Evolutionary conservation across 2,113 vertebrate species (phyloP).

Genomic region (Trichomycterus rosablanca): DNA sequence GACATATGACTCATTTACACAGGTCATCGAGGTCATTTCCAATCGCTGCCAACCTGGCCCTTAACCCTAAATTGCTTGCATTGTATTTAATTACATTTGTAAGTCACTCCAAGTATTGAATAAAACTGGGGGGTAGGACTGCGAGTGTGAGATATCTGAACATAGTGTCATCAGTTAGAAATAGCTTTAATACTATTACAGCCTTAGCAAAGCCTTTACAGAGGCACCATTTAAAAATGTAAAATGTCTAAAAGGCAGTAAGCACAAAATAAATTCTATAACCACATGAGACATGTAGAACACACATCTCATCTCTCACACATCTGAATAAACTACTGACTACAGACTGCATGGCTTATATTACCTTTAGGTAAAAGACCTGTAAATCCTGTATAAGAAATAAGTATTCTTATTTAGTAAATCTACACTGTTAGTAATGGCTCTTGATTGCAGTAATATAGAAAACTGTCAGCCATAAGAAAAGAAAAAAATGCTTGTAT

Average conservation of each 20-base stretch:
- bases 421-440: neutral
- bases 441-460: constrained; percentile 1
- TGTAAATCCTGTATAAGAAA: neutral
- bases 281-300: neutral
- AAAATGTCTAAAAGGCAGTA: neutral
- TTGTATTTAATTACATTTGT: no score
- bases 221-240: neutral
- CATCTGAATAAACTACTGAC: neutral
- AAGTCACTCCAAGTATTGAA: no score
- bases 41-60: no score
- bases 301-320: neutral
- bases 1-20: no score
- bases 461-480: neutral
- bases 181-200: neutral
- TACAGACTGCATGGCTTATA: neutral
- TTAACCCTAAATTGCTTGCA: no score
- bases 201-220: neutral
- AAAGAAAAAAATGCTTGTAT: neutral
- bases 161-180: neutral
- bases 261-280: neutral
- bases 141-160: no score
- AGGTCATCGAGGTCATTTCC: no score
- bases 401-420: neutral
- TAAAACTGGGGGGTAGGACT: no score
- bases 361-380: neutral